Percentiles rank a stretch among this genome's conserved stretches.
phyloP scores from a whole-genome alignment of 2,797 vertebrate genomes.

The Molossus alvarezi region DNA sequence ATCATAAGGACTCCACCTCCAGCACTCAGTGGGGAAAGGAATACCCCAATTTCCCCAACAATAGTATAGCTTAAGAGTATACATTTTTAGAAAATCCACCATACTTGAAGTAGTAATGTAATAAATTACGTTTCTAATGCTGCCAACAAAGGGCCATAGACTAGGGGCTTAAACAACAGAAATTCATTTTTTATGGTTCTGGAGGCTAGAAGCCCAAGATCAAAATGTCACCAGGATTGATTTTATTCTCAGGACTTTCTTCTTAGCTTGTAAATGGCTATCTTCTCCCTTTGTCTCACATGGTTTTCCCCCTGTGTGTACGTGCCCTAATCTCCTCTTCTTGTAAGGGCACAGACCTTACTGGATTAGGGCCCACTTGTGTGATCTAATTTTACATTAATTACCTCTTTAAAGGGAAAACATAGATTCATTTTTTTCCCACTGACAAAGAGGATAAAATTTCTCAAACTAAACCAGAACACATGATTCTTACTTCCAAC shows the following conservation, averaged over 20 bases:
- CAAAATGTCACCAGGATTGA: background rate
- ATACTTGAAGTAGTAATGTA: background rate
- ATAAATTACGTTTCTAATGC: background rate
- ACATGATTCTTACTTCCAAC: background rate
- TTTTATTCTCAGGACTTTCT: background rate
- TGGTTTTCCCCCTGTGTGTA: background rate
- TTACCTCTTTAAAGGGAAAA: conserved; percentile 15
- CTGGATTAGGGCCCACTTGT: background rate
- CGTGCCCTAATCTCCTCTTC: background rate
- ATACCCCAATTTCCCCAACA: too few species aligned
- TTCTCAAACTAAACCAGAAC: background rate
- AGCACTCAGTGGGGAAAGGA: too few species aligned
- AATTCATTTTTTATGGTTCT: background rate
- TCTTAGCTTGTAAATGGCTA: background rate
- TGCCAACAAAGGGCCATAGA: background rate
- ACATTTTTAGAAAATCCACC: background rate
- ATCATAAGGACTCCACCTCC: too few species aligned
- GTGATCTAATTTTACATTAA: background rate
- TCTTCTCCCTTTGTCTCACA: background rate
- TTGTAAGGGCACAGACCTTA: background rate
- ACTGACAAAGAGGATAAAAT: background rate
- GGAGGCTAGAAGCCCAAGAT: background rate
- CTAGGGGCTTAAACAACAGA: background rate
- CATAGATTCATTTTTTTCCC: background rate
- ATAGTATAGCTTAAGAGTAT: background rate